These are phyloP conservation scores for Sipha flava DNA, from an alignment of 1,140 invertebrate species.

Conservation along the genomic window DNA sequence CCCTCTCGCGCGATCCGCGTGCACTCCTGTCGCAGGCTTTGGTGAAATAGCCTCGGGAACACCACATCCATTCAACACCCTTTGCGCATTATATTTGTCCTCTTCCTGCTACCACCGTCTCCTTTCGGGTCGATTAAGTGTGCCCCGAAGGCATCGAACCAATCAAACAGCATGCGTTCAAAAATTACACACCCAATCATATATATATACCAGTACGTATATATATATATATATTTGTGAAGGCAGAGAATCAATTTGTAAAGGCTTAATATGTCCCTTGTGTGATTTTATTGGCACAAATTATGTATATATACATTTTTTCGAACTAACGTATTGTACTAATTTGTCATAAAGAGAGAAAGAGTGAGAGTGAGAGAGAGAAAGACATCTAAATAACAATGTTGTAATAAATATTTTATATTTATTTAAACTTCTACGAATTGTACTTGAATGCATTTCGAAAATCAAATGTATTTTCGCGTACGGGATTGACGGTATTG, in stretches of 20 bases:
- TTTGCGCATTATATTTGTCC: slow-evolving; percentile 19
- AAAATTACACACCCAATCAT: slow-evolving; percentile 27
- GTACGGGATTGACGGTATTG: too few relatives aligned
- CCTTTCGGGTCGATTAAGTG: slow-evolving; percentile 21
- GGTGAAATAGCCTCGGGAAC: slow-evolving; percentile 21
- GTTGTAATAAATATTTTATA: too few relatives aligned
- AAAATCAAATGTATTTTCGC: too few relatives aligned
- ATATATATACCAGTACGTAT: background rate
- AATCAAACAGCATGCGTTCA: slow-evolving; percentile 26
- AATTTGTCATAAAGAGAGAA: background rate
- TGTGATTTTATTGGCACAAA: background rate
- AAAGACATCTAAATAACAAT: too few relatives aligned
- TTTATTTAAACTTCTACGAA: too few relatives aligned
- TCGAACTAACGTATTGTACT: background rate
- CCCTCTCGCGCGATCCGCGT: background rate
- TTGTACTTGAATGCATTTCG: too few relatives aligned
- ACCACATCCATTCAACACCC: slow-evolving; percentile 17
- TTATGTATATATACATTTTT: slow-evolving; percentile 6
- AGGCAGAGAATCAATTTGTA: slow-evolving; percentile 11
- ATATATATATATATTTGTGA: background rate
- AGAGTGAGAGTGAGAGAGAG: too few relatives aligned
- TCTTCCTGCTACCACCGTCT: background rate
- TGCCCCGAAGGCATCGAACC: slow-evolving; percentile 25
- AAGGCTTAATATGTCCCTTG: slow-evolving; percentile 8
- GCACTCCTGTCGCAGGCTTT: background rate